Conservation (phyloP, 2,113 vertebrate genomes). For the Poecile atricapillus region DNA sequence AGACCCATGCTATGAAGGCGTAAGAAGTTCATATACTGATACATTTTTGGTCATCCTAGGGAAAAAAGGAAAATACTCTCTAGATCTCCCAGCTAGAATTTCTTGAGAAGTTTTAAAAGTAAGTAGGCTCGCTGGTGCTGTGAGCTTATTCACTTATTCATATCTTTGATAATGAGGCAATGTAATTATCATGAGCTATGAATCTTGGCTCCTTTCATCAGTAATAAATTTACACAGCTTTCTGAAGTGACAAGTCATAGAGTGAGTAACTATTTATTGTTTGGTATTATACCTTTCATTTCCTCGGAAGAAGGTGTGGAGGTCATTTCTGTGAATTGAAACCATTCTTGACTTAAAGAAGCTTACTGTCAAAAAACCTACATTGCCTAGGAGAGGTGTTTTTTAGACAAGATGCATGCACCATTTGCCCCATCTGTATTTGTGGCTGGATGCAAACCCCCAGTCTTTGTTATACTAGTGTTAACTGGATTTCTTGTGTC, state of each 20-base stretch:
- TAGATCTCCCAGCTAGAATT: not conserved
- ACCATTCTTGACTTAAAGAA: not conserved
- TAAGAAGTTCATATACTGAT: not conserved
- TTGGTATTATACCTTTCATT: not conserved
- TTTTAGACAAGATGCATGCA: accelerated
- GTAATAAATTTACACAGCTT: not conserved
- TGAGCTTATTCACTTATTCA: not conserved
- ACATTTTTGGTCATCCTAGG: not conserved
- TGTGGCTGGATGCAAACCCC: not conserved
- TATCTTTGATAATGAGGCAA: not conserved
- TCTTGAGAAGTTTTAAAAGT: not conserved
- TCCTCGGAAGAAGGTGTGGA: not conserved
- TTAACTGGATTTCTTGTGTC: not conserved
- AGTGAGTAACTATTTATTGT: not conserved
- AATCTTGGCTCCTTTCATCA: not conserved
- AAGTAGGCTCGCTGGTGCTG: not conserved
- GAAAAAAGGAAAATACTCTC: not conserved
- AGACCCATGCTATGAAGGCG: accelerated
- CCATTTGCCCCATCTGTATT: not conserved
- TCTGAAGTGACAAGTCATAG: not conserved
- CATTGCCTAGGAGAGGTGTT: not conserved
- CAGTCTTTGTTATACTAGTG: not conserved
- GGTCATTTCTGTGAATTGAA: not conserved
- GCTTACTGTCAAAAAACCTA: not conserved
- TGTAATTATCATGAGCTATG: not conserved